Evolutionary conservation across 2,888 invertebrate species (phyloP), one percentile per base, ranked within the genome.

Genomic region (Drosophila melanocephala): DNA sequence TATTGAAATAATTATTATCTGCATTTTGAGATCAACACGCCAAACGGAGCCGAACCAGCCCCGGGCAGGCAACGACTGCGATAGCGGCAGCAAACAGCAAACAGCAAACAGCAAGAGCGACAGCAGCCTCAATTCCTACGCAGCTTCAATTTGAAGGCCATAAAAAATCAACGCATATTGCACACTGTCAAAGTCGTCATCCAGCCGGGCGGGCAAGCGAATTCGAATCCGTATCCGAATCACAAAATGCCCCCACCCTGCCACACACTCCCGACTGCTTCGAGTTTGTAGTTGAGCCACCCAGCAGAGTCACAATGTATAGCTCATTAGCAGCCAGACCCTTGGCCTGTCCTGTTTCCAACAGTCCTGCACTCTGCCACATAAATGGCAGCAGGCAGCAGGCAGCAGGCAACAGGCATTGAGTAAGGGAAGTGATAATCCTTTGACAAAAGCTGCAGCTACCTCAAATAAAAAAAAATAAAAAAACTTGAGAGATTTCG

Each of bases 1-100:
- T 91, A 92, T 92, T 92, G 92, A 92, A 92, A 92, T 92, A 92
- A 92, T 92, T 92, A 91, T 92, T 92, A 92, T 92, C 91, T 92
- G 84, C 90, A 90, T 91, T 87, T 89, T 67, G 85, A 87, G 92
- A 91, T 92, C 91, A 84, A 77, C 79, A 77, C 90, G 81, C 83
- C 89, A 75, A 81, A 68, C 81, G 81, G 57, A 81, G 73, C 81
- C 77, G 77, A 78, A 80, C 77, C 77, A 65, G 53, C 28, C 57
- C 62, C 32, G 50, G 53, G 53, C 55, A 57, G 47, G 28, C 56
- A 39, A 26, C 26, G 26, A 16, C 22, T 26, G 19, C 35, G 33
- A 22, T 26, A 33, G 55, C 22, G 32, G 12, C 22, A 37, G 53
- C 61, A 56, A 62, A 28, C 53, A 22, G 19, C 32, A n/a, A 30